phyloP scores from a whole-genome alignment of 2,888 invertebrate genomes.

The Bombyx huttoni region DNA sequence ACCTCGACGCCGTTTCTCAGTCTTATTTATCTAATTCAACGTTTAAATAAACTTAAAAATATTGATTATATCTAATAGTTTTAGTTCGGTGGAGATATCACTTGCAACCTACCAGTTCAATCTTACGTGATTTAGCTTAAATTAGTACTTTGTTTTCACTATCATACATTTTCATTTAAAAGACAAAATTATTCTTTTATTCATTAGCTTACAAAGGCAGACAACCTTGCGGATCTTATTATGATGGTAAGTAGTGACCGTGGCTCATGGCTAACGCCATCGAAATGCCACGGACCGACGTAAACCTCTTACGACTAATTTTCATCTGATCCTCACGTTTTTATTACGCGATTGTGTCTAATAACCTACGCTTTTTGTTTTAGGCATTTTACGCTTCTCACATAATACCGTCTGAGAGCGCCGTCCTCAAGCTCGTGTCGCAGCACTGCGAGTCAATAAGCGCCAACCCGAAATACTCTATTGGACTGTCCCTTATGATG shows the following conservation, averaged over 20 bases:
- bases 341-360: background rate
- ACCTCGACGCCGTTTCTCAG: too few relatives aligned
- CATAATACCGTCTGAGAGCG: conserved; percentile 87
- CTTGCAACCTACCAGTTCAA: too few relatives aligned
- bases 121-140: background rate
- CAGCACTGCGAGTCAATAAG: conserved; percentile 60
- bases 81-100: too few relatives aligned
- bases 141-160: background rate
- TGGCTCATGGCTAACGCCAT: background rate
- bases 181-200: background rate
- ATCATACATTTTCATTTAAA: background rate
- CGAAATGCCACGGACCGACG: background rate
- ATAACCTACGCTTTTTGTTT: conserved; percentile 11
- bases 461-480: conserved; percentile 46
- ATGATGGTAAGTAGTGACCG: background rate
- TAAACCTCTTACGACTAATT: background rate
- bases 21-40: too few relatives aligned
- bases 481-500: conserved; percentile 56
- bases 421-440: conserved; percentile 80
- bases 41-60: too few relatives aligned
- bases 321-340: too few relatives aligned
- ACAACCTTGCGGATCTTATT: background rate
- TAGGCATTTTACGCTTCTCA: conserved; percentile 82
- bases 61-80: too few relatives aligned
- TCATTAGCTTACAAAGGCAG: background rate